phyloP scores from a whole-genome alignment of 2,797 vertebrate genomes.

The Cheirogaleus major region DNA sequence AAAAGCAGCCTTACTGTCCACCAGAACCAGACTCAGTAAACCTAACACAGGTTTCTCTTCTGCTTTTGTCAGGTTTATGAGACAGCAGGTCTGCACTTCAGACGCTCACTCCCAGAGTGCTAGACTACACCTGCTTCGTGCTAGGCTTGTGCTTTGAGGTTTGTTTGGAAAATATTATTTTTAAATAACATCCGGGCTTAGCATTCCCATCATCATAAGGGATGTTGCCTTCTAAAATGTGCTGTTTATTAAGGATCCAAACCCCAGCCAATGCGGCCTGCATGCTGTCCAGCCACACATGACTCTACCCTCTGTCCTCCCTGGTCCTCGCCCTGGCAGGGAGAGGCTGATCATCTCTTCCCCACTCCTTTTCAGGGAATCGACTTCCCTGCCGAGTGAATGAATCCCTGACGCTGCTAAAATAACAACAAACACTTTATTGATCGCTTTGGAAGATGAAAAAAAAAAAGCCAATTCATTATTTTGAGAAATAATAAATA shows the following conservation, averaged over 20 bases:
- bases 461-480: neutral
- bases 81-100: slow-evolving; percentile 61
- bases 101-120: slow-evolving; percentile 70
- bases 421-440: neutral
- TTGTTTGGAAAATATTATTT: slow-evolving; percentile 68
- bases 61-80: slow-evolving; percentile 27
- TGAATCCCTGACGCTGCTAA: neutral
- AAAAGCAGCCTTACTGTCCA: neutral
- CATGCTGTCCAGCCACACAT: neutral
- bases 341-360: neutral
- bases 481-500: slow-evolving; percentile 7
- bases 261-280: neutral
- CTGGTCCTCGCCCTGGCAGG: neutral
- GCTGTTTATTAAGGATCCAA: neutral
- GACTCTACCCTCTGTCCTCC: neutral
- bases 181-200: slow-evolving; percentile 38
- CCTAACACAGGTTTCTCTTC: slow-evolving; percentile 44
- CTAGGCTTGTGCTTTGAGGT: slow-evolving; percentile 50
- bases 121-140: slow-evolving; percentile 58
- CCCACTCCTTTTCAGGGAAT: neutral
- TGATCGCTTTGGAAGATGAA: neutral
- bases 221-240: neutral
- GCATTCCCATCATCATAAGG: neutral
- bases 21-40: neutral
- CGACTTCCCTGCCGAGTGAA: neutral